Conservation (phyloP, 2,797 vertebrate genomes). For the Bryconaethiops microstoma region DNA sequence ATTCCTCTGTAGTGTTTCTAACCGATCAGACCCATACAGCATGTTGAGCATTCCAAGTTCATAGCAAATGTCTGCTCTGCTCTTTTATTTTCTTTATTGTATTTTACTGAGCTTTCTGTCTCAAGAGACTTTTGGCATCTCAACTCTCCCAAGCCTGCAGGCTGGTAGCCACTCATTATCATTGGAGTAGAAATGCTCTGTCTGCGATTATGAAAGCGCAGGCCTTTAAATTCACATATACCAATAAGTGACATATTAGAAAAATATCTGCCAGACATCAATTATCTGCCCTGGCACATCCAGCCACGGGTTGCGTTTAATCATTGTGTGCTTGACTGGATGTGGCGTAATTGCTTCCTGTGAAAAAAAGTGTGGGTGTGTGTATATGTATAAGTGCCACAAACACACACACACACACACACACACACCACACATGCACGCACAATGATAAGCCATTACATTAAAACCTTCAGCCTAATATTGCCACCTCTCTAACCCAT, state of each 20-base stretch:
- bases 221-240: slow-evolving; percentile 57
- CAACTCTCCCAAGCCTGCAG: slow-evolving; percentile 58
- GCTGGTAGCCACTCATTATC: slow-evolving; percentile 61
- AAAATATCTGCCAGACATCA: slow-evolving; percentile 61
- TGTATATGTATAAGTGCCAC: neutral
- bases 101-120: slow-evolving; percentile 50
- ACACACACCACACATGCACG: too few relatives aligned
- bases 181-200: slow-evolving; percentile 57
- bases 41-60: slow-evolving; percentile 54
- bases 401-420: too few relatives aligned
- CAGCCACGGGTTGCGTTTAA: slow-evolving; percentile 53
- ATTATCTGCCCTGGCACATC: slow-evolving; percentile 59
- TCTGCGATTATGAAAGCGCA: slow-evolving; percentile 55
- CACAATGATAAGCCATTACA: too few relatives aligned
- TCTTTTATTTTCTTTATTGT: slow-evolving; percentile 57
- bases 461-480: too few relatives aligned
- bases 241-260: slow-evolving; percentile 62
- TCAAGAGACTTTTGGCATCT: slow-evolving; percentile 61
- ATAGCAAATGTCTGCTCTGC: slow-evolving; percentile 57
- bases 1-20: slow-evolving; percentile 45
- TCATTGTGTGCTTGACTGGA: slow-evolving; percentile 50
- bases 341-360: slow-evolving; percentile 47
- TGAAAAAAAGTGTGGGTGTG: neutral
- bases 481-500: too few relatives aligned
- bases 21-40: slow-evolving; percentile 56